Conservation (phyloP, 2,888 invertebrate genomes). For the Tinea trinotella region DNA sequence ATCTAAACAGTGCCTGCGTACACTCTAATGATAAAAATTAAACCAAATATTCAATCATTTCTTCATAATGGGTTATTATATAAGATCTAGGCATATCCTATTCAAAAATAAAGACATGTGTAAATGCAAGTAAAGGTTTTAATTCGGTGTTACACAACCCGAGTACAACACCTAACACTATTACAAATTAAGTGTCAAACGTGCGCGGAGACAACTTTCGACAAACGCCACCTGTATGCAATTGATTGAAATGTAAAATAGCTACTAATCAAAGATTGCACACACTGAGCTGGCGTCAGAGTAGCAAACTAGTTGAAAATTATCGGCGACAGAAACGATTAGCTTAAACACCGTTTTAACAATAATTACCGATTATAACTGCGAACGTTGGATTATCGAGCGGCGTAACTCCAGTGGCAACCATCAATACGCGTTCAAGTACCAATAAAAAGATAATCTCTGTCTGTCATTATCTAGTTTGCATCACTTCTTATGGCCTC, state of each 20-base stretch:
- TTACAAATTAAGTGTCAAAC: neutral
- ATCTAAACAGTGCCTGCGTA: no score
- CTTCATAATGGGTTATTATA: neutral
- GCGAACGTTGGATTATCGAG: conserved; percentile 11
- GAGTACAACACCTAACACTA: neutral
- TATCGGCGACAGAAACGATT: conserved; percentile 36
- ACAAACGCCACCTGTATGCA: conserved; percentile 30
- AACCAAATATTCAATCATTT: no score
- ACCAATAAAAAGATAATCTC: conserved; percentile 15
- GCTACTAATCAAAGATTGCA: conserved; percentile 39
- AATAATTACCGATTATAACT: conserved; percentile 55
- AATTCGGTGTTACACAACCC: neutral
- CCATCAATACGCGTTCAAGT: neutral
- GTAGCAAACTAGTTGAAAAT: conserved; percentile 27
- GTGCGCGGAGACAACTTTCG: conserved; percentile 2
- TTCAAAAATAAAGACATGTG: neutral
- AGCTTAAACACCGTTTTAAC: conserved; percentile 60
- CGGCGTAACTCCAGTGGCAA: conserved; percentile 32
- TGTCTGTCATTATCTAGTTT: conserved; percentile 10
- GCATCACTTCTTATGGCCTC: neutral
- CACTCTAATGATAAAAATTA: no score
- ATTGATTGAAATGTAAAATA: conserved; percentile 48
- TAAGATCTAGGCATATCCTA: neutral
- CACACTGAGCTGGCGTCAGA: conserved; percentile 36
- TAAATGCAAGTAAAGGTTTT: neutral